Percentiles rank a stretch among this genome's conserved stretches.
Evolutionary conservation across 1,140 invertebrate genomes (phyloP).

Genomic region (Phymastichus coffea): DNA sequence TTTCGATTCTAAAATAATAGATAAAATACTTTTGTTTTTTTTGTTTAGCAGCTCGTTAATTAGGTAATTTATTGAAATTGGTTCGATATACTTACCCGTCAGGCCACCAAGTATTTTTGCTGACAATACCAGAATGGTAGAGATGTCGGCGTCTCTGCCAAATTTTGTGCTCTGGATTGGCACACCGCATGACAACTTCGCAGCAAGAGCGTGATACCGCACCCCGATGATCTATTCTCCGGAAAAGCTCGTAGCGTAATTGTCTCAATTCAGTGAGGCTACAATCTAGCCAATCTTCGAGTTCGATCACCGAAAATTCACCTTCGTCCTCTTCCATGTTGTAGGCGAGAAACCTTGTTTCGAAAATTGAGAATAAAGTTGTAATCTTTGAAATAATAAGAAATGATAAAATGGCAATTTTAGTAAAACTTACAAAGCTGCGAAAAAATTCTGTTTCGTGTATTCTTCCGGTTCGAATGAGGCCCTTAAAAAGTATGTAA

Average conservation of each 20-base stretch:
- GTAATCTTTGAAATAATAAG: background rate
- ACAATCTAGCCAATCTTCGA: constrained; percentile 33
- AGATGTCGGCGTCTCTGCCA: constrained; percentile 38
- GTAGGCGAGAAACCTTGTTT: constrained; percentile 58
- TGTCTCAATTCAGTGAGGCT: constrained; percentile 45
- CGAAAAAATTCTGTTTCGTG: constrained; percentile 60
- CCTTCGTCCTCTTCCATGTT: constrained; percentile 64
- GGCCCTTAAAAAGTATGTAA: constrained; percentile 62
- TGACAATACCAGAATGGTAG: constrained; percentile 38
- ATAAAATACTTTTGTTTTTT: no score
- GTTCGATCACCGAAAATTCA: background rate
- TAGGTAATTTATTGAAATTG: no score
- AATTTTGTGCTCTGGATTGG: constrained; percentile 37
- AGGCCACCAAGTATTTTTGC: constrained; percentile 16
- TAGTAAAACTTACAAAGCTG: constrained; percentile 57
- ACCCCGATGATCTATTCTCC: constrained; percentile 56
- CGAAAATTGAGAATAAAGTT: background rate
- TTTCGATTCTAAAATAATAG: background rate
- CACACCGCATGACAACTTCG: constrained; percentile 52
- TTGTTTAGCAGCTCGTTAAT: no score
- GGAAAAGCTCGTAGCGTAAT: constrained; percentile 54
- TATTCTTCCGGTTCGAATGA: constrained; percentile 54
- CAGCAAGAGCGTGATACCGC: constrained; percentile 59
- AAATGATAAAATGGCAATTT: background rate
- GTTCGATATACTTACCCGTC: no score